Evolutionary conservation across 2,888 invertebrate species (phyloP), one percentile per base, ranked within the genome.

Genomic region (Fissipunctia ypsillon): DNA sequence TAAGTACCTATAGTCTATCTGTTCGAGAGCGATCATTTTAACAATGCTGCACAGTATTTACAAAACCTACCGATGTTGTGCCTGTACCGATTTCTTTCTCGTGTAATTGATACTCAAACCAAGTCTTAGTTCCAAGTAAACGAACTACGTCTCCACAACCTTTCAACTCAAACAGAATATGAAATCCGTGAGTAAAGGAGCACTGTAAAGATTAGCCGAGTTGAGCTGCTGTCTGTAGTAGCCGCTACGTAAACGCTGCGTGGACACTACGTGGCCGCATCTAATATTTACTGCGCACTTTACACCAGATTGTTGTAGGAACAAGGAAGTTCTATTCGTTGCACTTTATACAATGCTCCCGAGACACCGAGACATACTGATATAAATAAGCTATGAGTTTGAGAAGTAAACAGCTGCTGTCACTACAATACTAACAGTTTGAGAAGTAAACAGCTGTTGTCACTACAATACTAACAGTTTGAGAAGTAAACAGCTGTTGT

Each of bases 101-200:
- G 10, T 35, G 19, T 64, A 22, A 63, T 28, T 64, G 3, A n/a
- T n/a, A 41, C 41, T 41, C 50, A 22, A 65, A 69, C 2, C n/a
- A 9, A 31, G 22, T 57, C 25, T 7, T 50, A 50, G n/a, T 48
- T 45, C 25, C 25, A 31, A 35, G n/a, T 25, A 41, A 16, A 31
- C 45, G n/a, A 59, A 31, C 38, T 38, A 19, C 28, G 16, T 16
- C 19, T 22, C 22, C 22, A 31, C 35, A 60, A 54, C 25, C 48
- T 60, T 60, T 45, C 41, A 35, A 43, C 35, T 52, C 78, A 77
- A 71, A 71, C 71, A 71, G 76, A 78, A 78, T 65, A 78, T 41
- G 12, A 31, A 54, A 78, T 65, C 25, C 54, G 41, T 16, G 38
- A 59, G 61, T 14, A 9, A 35, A 35, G 45, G 14, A 59, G 31